Conservation (phyloP, 2,797 vertebrate species). For the Antennarius maculatus region DNA sequence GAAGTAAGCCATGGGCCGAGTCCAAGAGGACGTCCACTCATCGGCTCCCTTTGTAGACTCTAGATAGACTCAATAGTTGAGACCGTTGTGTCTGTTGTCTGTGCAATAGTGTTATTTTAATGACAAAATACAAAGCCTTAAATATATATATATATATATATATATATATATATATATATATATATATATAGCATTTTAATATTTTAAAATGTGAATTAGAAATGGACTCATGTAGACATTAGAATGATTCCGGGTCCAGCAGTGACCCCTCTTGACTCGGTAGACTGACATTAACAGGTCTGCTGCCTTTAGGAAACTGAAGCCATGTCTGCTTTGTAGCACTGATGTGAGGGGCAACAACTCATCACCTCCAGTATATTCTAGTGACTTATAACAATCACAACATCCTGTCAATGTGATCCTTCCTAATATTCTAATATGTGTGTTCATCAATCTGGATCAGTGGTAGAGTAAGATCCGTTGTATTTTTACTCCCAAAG, state of each 20-base stretch:
- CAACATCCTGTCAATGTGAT: slow-evolving; percentile 51
- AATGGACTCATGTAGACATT: slow-evolving; percentile 34
- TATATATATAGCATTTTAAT: slow-evolving; percentile 20
- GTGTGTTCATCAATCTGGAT: slow-evolving; percentile 7
- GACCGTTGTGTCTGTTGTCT: slow-evolving; percentile 46
- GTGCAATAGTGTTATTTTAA: slow-evolving; percentile 63
- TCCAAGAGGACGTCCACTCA: slow-evolving; percentile 6
- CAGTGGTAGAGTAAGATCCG: neutral
- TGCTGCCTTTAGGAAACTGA: slow-evolving; percentile 73
- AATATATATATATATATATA: slow-evolving; percentile 22
- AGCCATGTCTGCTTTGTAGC: slow-evolving; percentile 71
- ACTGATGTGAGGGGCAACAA: slow-evolving; percentile 35
- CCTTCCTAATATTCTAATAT: slow-evolving; percentile 18
- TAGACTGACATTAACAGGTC: slow-evolving; percentile 51
- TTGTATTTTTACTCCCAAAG: slow-evolving; percentile 50
- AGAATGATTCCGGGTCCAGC: slow-evolving; percentile 26
- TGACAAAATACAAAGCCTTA: slow-evolving; percentile 64
- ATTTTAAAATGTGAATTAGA: slow-evolving; percentile 23
- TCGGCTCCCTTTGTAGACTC: slow-evolving; percentile 29
- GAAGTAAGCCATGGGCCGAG: slow-evolving; percentile 60
- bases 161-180: slow-evolving; percentile 12
- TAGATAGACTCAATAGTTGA: slow-evolving; percentile 48
- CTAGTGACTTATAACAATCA: slow-evolving; percentile 38
- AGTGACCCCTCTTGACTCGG: slow-evolving; percentile 34
- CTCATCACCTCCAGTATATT: slow-evolving; percentile 14